These are phyloP conservation scores for Drepana falcataria DNA, from an alignment of 2,888 invertebrate species.

Conservation along the genomic window DNA sequence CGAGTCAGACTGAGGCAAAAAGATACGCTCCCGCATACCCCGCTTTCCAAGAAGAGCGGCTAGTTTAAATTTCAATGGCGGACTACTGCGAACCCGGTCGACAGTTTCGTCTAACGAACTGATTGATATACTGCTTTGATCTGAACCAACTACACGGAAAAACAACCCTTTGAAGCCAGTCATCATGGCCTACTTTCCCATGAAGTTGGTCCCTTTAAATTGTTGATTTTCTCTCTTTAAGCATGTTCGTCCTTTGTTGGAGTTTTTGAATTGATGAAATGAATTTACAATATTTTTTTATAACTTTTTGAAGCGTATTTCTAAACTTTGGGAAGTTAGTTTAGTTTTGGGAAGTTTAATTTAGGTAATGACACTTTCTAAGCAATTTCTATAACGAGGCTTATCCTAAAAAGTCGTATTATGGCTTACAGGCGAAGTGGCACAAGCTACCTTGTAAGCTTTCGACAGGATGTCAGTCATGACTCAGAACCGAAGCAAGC, in stretches of 20 bases:
- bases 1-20: conserved; percentile 27
- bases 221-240: conserved; percentile 20
- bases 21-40: conserved; percentile 18
- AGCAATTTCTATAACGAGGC: too few species aligned
- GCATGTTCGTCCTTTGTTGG: conserved; percentile 16
- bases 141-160: conserved; percentile 23
- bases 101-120: conserved; percentile 68
- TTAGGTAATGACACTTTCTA: too few species aligned
- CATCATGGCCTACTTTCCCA: conserved; percentile 16
- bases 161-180: conserved; percentile 17
- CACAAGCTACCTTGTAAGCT: too few species aligned
- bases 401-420: too few species aligned
- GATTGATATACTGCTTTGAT: conserved; percentile 71
- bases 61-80: conserved; percentile 75
- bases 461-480: too few species aligned
- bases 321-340: too few species aligned
- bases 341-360: too few species aligned
- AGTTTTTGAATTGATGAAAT: conserved; percentile 10
- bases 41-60: conserved; percentile 58
- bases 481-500: too few species aligned
- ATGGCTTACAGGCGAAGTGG: too few species aligned
- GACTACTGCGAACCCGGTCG: conserved; percentile 60
- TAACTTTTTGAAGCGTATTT: too few species aligned
- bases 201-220: conserved; percentile 13
- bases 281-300: neutral